A percentile compares a stretch with the other conserved stretches of the same genome.
Evolutionary conservation across 2,888 invertebrate species (phyloP).

Genomic region (Ormia ochracea): DNA sequence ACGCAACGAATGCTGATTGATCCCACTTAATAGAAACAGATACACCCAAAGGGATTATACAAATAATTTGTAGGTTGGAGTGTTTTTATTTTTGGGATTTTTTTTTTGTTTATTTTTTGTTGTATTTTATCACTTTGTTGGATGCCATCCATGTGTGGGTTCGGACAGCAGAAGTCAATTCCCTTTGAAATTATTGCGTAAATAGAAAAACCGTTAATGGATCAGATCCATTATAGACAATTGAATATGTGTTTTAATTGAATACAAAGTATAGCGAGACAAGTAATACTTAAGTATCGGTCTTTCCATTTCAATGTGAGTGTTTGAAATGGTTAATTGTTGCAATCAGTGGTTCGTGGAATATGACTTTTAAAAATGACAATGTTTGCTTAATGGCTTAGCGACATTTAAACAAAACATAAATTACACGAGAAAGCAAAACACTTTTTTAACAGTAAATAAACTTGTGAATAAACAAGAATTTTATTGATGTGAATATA

Average conservation of each 20-base stretch:
- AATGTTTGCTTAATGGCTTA: constrained; percentile 55
- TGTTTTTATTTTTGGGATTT: neutral
- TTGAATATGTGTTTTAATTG: constrained; percentile 31
- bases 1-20: constrained; percentile 14
- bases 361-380: constrained; percentile 35
- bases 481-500: no score
- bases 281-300: constrained; percentile 23
- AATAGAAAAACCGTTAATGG: constrained; percentile 65
- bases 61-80: constrained; percentile 34
- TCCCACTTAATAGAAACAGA: constrained; percentile 27
- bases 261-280: constrained; percentile 30
- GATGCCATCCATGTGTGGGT: constrained; percentile 6
- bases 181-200: constrained; percentile 72
- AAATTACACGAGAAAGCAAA: neutral
- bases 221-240: constrained; percentile 49
- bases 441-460: constrained; percentile 18
- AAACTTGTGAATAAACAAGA: neutral
- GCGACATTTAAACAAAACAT: constrained; percentile 41
- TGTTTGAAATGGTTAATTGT: constrained; percentile 1
- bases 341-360: constrained; percentile 55
- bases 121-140: neutral
- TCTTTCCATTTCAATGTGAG: neutral
- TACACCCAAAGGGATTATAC: constrained; percentile 42
- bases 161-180: constrained; percentile 72
- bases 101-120: neutral